Evolutionary conservation across 1,140 invertebrate genomes (phyloP), one percentile per base, ranked within the genome.

Genomic region (Tyrophagus putrescentiae): DNA sequence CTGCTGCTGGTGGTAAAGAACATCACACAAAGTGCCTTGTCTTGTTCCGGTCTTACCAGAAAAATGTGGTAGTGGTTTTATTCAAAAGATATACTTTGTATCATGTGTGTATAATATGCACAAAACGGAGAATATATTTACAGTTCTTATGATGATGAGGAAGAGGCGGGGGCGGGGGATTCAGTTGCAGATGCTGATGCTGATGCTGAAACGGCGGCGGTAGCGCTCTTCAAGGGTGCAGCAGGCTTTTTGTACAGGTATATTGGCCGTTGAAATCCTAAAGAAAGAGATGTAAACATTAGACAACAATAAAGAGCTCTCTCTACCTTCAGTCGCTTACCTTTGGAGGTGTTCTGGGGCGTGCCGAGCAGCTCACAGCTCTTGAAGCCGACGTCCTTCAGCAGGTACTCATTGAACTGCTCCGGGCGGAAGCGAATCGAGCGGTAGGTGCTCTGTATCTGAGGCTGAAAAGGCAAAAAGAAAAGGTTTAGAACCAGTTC

Each of bases 371-470:
- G 79, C 67, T 88, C 86, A 69, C 85, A 89, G 66, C 85, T 86
- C 64, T 78, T 81, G 72, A 95, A 96, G 3, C 91, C 91, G 21
- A 96, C 85, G 68, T 91, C 87, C 0, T 80, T 74, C 1, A 95
- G 72, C 25, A 97, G 75, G 73, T 87, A 95, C 60, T 92, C 84
- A 6, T 84, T 83, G 69, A 96, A 96, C 64, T 85, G 83, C 50
- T 88, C 81, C 0, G 92, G 92, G 63, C 82, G 84, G 65, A 97
- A 80, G 67, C 87, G 79, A 56, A 96, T 92, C 28, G 74, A 79
- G 64, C 84, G 80, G 72, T 85, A 96, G 70, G 89, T 91, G 62
- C 83, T 59, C 18, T 60, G 52, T n/a, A 60, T 64, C 34, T 45
- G 41, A 28, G 64, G 60, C 90, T 93, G 76, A 13, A 83, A 68